A percentile compares a stretch with the other conserved stretches of the same genome.
These are phyloP conservation scores for Psylliodes chrysocephalus DNA, from an alignment of 2,888 invertebrate species.

Conservation along the genomic window DNA sequence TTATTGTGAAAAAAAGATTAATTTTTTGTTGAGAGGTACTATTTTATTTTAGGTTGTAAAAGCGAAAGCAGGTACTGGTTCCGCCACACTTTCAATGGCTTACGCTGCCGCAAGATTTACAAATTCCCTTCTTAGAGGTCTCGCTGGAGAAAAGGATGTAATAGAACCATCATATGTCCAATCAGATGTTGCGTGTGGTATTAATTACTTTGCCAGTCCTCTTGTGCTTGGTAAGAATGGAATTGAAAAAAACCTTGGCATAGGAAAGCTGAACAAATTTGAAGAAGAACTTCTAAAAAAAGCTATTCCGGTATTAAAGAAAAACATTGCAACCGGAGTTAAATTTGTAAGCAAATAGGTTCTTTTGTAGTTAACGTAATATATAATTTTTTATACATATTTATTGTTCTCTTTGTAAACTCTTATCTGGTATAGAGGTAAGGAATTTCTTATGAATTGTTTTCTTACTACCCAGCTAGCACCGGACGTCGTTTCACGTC, in stretches of 20 bases:
- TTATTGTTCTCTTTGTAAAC: no score
- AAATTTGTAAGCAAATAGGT: no score
- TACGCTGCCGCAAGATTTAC: conserved; percentile 95
- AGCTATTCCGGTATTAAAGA: conserved; percentile 74
- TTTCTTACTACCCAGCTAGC: no score
- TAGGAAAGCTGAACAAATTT: conserved; percentile 84
- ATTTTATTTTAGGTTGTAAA: conserved; percentile 76
- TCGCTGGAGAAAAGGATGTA: conserved; percentile 87
- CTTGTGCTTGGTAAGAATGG: conserved; percentile 87
- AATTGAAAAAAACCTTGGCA: conserved; percentile 91
- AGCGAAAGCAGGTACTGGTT: conserved; percentile 98
- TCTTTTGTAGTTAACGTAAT: no score
- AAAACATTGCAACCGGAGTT: conserved; percentile 1
- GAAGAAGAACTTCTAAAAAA: conserved; percentile 85
- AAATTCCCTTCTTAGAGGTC: conserved; percentile 83
- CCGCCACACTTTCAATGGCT: conserved; percentile 98
- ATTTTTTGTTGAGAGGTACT: no score
- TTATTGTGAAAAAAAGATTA: no score
- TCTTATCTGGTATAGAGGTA: no score
- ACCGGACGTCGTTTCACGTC: no score
- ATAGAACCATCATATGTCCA: conserved; percentile 94
- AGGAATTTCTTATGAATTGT: no score
- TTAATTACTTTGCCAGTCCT: conserved; percentile 94
- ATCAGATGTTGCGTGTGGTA: conserved; percentile 89
- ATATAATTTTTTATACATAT: no score